Percentiles rank a stretch among this genome's conserved stretches.
These are phyloP conservation scores for Mnemiopsis leidyi DNA, from an alignment of 37 sponge, comb jelly and placozoan genomes.

Conservation along the genomic window DNA sequence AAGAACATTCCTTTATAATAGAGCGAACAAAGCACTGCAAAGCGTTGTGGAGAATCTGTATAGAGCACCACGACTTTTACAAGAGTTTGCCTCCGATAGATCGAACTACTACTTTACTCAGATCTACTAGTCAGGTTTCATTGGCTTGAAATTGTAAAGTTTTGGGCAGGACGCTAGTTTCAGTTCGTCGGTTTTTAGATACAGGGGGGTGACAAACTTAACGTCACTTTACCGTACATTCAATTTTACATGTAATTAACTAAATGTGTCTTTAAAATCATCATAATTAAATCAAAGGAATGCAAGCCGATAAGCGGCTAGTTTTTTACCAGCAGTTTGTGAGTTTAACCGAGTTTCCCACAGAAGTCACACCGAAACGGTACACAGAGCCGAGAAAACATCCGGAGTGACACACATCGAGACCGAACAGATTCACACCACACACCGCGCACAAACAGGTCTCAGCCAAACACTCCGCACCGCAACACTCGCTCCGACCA, in stretches of 20 bases:
- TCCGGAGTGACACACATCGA: neutral
- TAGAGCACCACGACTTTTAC: slow-evolving; percentile 59
- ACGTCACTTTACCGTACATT: no score
- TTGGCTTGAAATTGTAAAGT: no score
- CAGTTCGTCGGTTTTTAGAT: no score
- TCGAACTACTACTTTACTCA: neutral
- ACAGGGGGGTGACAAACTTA: no score
- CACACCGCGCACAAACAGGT: neutral
- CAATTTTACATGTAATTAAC: no score
- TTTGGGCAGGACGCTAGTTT: no score
- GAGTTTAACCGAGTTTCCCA: neutral
- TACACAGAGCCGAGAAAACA: neutral
- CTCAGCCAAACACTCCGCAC: slow-evolving; percentile 54
- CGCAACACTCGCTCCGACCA: neutral
- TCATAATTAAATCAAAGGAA: no score
- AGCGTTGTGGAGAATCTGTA: slow-evolving; percentile 17
- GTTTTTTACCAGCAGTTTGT: no score
- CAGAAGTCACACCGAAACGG: neutral
- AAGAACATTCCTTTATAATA: slow-evolving; percentile 38
- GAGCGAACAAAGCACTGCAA: slow-evolving; percentile 28
- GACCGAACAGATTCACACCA: neutral
- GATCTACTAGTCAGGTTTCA: slow-evolving; percentile 42
- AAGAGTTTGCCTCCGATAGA: slow-evolving; percentile 28
- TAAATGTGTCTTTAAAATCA: no score
- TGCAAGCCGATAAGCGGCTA: no score